Percentiles rank a stretch among this genome's conserved stretches.
Conservation (phyloP, 2,113 vertebrate species). For the Castor canadensis region DNA sequence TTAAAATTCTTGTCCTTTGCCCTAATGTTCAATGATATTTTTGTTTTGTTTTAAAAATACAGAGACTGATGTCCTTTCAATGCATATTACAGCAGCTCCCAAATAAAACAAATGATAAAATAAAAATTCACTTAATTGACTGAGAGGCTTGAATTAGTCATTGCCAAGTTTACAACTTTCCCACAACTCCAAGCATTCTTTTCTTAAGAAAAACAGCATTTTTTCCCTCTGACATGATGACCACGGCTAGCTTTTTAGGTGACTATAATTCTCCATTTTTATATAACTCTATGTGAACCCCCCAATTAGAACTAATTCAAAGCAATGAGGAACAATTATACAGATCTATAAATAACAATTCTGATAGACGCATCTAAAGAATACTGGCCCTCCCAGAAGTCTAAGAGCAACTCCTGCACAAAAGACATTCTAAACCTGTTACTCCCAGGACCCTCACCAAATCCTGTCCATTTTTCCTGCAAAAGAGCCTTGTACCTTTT, state of each 20-base stretch:
- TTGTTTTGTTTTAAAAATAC: conserved; percentile 72
- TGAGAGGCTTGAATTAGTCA: conserved; percentile 49
- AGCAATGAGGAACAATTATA: neutral
- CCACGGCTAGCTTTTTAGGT: neutral
- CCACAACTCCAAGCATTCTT: conserved; percentile 72
- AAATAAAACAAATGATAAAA: conserved; percentile 75
- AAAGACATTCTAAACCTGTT: neutral
- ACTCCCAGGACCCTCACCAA: neutral
- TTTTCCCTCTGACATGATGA: neutral
- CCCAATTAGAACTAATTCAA: conserved; percentile 8
- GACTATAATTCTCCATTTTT: conserved; percentile 14
- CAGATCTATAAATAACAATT: neutral
- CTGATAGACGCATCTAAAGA: neutral
- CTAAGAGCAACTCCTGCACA: neutral
- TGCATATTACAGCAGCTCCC: conserved; percentile 57
- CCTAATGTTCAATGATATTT: conserved; percentile 72
- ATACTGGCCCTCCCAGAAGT: neutral
- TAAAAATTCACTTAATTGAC: conserved; percentile 71
- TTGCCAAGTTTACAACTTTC: conserved; percentile 71
- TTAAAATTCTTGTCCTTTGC: conserved; percentile 72
- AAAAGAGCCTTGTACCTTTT: neutral
- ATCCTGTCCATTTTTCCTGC: neutral
- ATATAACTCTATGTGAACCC: neutral
- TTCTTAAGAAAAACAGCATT: conserved; percentile 22
- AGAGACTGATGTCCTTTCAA: conserved; percentile 59